phyloP scores from a whole-genome alignment of 1,140 invertebrate genomes.

The Zeugodacus cucurbitae region DNA sequence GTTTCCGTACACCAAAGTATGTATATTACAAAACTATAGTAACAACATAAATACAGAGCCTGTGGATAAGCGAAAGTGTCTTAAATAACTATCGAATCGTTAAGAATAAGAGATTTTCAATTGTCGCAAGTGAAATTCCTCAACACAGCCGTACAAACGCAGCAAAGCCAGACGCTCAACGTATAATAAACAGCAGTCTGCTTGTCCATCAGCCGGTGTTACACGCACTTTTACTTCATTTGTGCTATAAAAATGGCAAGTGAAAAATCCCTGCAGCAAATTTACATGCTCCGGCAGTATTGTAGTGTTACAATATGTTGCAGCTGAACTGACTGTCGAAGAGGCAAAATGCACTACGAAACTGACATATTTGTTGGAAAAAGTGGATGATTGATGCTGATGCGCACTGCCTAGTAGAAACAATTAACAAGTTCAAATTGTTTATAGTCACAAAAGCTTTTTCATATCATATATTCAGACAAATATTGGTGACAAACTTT shows the following conservation, averaged over 20 bases:
- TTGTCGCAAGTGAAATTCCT: background rate
- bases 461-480: no score
- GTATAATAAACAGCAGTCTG: no score
- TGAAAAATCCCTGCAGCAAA: slow-evolving; percentile 21
- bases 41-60: background rate
- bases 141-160: background rate
- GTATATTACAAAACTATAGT: background rate
- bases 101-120: slow-evolving; percentile 42
- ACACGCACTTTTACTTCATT: background rate
- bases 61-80: slow-evolving; percentile 35
- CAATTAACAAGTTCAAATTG: no score
- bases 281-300: background rate
- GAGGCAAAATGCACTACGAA: no score
- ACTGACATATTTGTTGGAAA: no score
- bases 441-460: no score
- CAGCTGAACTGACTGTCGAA: no score
- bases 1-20: no score
- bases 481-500: no score
- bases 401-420: no score
- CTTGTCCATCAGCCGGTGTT: background rate
- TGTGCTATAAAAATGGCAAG: background rate
- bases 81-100: slow-evolving; percentile 40
- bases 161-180: no score
- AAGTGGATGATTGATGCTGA: background rate
- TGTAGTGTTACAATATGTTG: no score